Conservation (phyloP, 53 echinoderm and acorn worm species). For the Echinometra lucunter region DNA sequence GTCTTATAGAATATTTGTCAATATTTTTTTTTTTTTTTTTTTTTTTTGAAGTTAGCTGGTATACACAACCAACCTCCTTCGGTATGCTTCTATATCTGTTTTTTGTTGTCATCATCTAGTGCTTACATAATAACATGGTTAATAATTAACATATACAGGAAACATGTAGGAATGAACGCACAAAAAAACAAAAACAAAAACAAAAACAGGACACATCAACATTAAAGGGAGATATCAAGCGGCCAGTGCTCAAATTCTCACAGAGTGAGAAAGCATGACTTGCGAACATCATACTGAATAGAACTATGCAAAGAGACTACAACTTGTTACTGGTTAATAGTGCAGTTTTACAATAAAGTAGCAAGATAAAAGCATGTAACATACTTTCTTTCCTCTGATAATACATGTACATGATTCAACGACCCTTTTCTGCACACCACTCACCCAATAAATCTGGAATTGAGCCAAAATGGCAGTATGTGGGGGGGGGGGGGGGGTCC, state of each 20-base stretch:
- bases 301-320: slow-evolving; percentile 9
- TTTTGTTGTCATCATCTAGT: slow-evolving; percentile 17
- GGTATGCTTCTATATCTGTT: slow-evolving; percentile 33
- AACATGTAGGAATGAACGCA: slow-evolving; percentile 48
- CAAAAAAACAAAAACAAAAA: too few species aligned
- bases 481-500: not conserved
- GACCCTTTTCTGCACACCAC: not conserved
- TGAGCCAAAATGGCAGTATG: not conserved
- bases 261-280: not conserved
- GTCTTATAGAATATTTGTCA: slow-evolving; percentile 44
- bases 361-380: not conserved
- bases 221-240: slow-evolving; percentile 21
- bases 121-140: slow-evolving; percentile 35
- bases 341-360: not conserved
- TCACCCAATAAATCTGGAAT: not conserved
- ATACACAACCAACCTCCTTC: slow-evolving; percentile 27
- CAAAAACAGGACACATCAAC: slow-evolving; percentile 1
- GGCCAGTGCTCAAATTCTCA: slow-evolving; percentile 18
- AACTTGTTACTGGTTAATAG: not conserved
- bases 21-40: slow-evolving; percentile 24
- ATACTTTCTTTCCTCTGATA: not conserved
- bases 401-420: not conserved
- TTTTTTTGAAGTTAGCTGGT: not conserved
- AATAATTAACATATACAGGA: slow-evolving; percentile 44
- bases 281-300: not conserved